Percentiles rank a stretch among this genome's conserved stretches.
phyloP scores from a whole-genome alignment of 2,797 vertebrate genomes.

The Periparus ater region DNA sequence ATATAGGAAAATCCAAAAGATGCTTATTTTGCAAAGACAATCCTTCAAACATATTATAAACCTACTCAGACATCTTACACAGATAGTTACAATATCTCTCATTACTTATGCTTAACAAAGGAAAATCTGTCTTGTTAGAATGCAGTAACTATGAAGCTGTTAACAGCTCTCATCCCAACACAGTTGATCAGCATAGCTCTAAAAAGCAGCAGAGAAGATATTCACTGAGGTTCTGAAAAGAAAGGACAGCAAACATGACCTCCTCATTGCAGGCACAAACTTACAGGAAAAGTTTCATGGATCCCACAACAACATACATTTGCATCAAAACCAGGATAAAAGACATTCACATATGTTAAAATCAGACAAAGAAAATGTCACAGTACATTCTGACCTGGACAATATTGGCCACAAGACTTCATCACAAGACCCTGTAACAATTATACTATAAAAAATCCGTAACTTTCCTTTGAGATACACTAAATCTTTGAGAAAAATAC shows the following conservation, averaged over 20 bases:
- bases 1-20: background rate
- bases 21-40: background rate
- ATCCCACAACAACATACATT: background rate
- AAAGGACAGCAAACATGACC: background rate
- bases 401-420: background rate
- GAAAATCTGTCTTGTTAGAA: background rate
- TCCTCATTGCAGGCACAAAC: background rate
- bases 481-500: background rate
- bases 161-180: background rate
- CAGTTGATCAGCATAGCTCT: background rate
- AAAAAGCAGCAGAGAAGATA: background rate
- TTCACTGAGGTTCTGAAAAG: conserved; percentile 10
- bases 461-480: background rate
- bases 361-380: background rate
- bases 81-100: background rate
- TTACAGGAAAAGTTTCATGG: background rate
- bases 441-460: rapidly evolving
- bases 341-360: background rate
- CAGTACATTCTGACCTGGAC: background rate
- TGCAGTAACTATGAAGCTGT: background rate
- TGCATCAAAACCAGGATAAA: background rate
- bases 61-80: background rate
- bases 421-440: background rate
- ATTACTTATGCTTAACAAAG: background rate
- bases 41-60: background rate